Conservation (phyloP, 2,888 invertebrate species). For the Aphelenchoides bicaudatus region DNA sequence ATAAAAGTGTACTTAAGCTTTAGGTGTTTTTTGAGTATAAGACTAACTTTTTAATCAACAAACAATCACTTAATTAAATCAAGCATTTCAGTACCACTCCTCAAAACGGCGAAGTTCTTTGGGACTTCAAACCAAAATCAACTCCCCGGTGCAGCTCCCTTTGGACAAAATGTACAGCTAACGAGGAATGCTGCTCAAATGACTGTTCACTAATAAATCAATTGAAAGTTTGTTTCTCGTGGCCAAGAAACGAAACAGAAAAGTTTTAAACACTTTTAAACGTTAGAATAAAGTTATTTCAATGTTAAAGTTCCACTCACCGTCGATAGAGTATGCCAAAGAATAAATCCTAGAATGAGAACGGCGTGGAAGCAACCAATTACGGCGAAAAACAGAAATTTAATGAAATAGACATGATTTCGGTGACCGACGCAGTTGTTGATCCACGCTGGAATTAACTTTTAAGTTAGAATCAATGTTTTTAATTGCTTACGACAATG, state of each 20-base stretch:
- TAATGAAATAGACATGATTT: conserved; percentile 85
- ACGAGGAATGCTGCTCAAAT: too few species aligned
- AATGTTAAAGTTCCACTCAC: conserved; percentile 21
- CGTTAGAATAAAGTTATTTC: neutral
- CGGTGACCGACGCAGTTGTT: conserved; percentile 92
- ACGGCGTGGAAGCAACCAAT: conserved; percentile 82
- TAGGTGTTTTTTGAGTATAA: too few species aligned
- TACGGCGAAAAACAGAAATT: conserved; percentile 82
- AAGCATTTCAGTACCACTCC: too few species aligned
- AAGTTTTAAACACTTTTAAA: neutral
- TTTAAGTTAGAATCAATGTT: neutral
- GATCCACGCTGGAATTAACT: conserved; percentile 72
- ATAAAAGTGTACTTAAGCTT: too few species aligned
- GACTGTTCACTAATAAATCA: conserved; percentile 13
- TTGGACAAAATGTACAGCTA: too few species aligned
- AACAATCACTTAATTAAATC: too few species aligned
- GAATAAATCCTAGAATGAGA: conserved; percentile 69
- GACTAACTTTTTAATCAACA: too few species aligned
- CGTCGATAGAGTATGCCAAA: conserved; percentile 69
- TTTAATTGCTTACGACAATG: conserved; percentile 70
- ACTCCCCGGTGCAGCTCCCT: too few species aligned
- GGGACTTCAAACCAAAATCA: too few species aligned
- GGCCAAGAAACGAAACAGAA: neutral
- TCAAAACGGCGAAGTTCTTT: too few species aligned
- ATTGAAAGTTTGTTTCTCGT: too few species aligned